These are phyloP conservation scores for Corbicula japonica DNA, from an alignment of 2,888 invertebrate species.

Conservation along the genomic window DNA sequence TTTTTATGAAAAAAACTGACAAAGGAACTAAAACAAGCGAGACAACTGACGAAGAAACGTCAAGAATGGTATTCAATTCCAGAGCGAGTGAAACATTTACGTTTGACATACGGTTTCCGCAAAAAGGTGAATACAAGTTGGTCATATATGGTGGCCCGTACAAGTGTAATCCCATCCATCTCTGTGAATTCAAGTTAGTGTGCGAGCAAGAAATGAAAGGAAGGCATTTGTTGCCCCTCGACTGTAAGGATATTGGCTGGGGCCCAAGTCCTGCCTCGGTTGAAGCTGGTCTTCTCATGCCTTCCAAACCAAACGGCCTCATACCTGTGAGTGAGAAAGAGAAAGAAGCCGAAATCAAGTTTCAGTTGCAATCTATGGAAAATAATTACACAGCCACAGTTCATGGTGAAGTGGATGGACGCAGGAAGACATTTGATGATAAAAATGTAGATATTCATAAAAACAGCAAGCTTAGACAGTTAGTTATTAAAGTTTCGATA, in stretches of 20 bases:
- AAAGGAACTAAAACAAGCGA: too few relatives aligned
- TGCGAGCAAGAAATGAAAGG: slow-evolving; percentile 38
- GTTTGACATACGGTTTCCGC: slow-evolving; percentile 61
- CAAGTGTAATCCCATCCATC: slow-evolving; percentile 38
- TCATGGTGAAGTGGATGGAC: too few relatives aligned
- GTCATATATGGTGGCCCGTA: slow-evolving; percentile 61
- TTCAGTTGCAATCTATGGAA: too few relatives aligned
- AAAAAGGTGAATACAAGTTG: slow-evolving; percentile 55
- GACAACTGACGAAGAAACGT: slow-evolving; percentile 7
- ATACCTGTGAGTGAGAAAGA: slow-evolving; percentile 32
- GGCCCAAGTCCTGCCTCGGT: slow-evolving; percentile 59
- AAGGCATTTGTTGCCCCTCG: slow-evolving; percentile 44
- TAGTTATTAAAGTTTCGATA: too few relatives aligned
- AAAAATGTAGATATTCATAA: too few relatives aligned
- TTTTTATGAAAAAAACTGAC: slow-evolving; percentile 47
- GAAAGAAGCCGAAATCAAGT: slow-evolving; percentile 39
- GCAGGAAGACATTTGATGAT: too few relatives aligned
- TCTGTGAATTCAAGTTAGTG: slow-evolving; percentile 58
- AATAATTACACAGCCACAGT: too few relatives aligned
- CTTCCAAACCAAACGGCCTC: slow-evolving; percentile 58
- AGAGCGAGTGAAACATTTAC: slow-evolving; percentile 53
- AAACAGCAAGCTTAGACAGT: too few relatives aligned
- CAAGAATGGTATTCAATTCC: slow-evolving; percentile 57
- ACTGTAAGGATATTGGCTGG: slow-evolving; percentile 55
- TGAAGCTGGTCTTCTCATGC: slow-evolving; percentile 56